Evolutionary conservation across 2,113 vertebrate genomes (phyloP).

Genomic region (Calonectris borealis): DNA sequence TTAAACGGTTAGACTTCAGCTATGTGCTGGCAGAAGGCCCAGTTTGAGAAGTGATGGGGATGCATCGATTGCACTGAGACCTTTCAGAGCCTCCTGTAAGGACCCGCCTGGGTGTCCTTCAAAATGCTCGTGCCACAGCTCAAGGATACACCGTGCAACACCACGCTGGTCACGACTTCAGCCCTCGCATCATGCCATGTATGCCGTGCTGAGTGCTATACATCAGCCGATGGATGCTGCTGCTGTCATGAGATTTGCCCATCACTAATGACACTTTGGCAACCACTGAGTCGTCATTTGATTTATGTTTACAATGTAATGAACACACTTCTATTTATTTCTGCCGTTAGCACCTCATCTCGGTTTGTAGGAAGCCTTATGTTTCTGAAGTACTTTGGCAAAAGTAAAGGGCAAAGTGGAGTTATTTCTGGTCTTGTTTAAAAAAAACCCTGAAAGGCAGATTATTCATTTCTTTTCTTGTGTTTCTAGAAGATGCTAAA

Average conservation of each 20-base stretch:
- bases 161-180: accelerated
- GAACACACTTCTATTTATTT: neutral
- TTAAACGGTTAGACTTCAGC: neutral
- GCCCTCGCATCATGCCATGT: accelerated
- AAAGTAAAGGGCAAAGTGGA: neutral
- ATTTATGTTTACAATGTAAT: neutral
- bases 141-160: too few species aligned
- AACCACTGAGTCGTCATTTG: neutral
- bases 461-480: neutral
- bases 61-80: neutral
- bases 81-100: neutral
- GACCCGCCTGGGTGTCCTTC: neutral
- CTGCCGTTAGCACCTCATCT: neutral
- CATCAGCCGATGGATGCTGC: neutral
- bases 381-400: neutral
- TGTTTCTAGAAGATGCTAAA: neutral
- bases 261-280: neutral
- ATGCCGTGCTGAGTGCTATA: accelerated
- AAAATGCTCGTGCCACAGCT: neutral
- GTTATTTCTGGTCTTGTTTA: neutral
- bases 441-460: neutral
- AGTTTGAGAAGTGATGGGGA: neutral
- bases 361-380: neutral
- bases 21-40: neutral
- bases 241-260: neutral